A percentile compares a stretch with the other conserved stretches of the same genome.
These are phyloP conservation scores for Bedellia somnulentella DNA, from an alignment of 2,888 invertebrate species.

Conservation along the genomic window DNA sequence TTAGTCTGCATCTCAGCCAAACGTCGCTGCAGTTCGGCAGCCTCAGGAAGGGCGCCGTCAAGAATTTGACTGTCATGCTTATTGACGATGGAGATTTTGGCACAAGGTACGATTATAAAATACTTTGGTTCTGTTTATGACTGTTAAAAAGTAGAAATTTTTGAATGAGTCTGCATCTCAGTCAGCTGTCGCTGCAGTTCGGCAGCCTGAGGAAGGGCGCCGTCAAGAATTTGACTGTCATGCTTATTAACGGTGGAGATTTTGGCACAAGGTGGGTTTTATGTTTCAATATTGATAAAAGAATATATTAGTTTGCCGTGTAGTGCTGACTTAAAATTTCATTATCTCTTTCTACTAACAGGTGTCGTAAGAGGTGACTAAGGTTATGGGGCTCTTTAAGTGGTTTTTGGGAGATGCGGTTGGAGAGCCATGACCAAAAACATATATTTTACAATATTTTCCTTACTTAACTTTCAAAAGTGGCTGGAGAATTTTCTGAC, in stretches of 20 bases:
- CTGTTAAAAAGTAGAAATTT: not conserved
- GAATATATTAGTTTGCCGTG: no score
- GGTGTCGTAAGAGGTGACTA: no score
- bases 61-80: slow-evolving; percentile 44
- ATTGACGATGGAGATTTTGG: slow-evolving; percentile 44
- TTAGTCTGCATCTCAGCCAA: not conserved
- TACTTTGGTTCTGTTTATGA: not conserved
- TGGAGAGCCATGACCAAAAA: no score
- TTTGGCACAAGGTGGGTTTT: slow-evolving; percentile 33
- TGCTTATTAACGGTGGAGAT: slow-evolving; percentile 44
- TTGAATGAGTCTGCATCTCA: not conserved
- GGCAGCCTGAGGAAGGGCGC: slow-evolving; percentile 43
- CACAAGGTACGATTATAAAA: slow-evolving; percentile 27
- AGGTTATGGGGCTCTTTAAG: no score
- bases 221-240: slow-evolving; percentile 41
- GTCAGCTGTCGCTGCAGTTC: slow-evolving; percentile 20
- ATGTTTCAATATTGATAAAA: not conserved
- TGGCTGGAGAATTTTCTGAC: no score
- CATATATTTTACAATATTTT: no score
- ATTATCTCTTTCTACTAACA: no score
- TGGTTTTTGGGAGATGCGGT: no score
- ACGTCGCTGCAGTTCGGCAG: slow-evolving; percentile 30
- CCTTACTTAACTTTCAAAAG: no score
- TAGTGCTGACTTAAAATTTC: no score
- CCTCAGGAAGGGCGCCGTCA: slow-evolving; percentile 40